Evolutionary conservation across 1,140 invertebrate genomes (phyloP).

Genomic region (Pseudomyrmex cubaensis): DNA sequence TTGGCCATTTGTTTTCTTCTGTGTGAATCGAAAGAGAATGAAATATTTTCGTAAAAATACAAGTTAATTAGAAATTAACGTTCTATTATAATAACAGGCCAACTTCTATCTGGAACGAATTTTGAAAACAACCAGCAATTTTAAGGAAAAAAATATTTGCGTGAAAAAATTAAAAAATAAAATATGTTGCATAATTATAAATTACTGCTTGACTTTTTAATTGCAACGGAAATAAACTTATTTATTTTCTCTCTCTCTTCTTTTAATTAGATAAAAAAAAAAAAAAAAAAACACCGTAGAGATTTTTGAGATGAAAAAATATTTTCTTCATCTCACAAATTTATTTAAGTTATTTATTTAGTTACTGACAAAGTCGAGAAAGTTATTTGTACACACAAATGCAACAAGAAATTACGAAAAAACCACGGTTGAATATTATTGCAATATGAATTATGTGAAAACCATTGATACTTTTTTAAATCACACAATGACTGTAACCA

Average conservation of each 20-base stretch:
- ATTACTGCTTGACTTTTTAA: too few relatives aligned
- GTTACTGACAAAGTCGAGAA: neutral
- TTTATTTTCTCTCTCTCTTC: too few relatives aligned
- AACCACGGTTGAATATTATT: neutral
- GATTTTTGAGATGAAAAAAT: neutral
- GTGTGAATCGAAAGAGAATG: neutral
- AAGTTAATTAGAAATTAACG: too few relatives aligned
- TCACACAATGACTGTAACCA: slow-evolving; percentile 16
- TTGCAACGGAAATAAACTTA: too few relatives aligned
- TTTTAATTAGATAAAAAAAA: too few relatives aligned
- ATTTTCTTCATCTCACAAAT: neutral
- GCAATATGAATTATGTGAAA: neutral
- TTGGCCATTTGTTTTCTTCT: slow-evolving; percentile 72
- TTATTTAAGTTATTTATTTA: neutral
- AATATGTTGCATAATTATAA: too few relatives aligned
- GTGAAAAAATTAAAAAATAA: too few relatives aligned
- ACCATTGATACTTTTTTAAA: slow-evolving; percentile 14
- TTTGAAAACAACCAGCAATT: too few relatives aligned
- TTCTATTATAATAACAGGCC: neutral
- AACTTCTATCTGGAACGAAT: too few relatives aligned
- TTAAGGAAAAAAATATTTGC: too few relatives aligned
- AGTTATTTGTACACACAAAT: slow-evolving; percentile 10
- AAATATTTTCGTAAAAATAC: too few relatives aligned
- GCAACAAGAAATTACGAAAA: neutral
- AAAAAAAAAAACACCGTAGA: too few relatives aligned